A percentile compares a stretch with the other conserved stretches of the same genome.
These are phyloP conservation scores for Cheracebus regulus DNA, from an alignment of 2,797 vertebrate genomes.

Conservation along the genomic window DNA sequence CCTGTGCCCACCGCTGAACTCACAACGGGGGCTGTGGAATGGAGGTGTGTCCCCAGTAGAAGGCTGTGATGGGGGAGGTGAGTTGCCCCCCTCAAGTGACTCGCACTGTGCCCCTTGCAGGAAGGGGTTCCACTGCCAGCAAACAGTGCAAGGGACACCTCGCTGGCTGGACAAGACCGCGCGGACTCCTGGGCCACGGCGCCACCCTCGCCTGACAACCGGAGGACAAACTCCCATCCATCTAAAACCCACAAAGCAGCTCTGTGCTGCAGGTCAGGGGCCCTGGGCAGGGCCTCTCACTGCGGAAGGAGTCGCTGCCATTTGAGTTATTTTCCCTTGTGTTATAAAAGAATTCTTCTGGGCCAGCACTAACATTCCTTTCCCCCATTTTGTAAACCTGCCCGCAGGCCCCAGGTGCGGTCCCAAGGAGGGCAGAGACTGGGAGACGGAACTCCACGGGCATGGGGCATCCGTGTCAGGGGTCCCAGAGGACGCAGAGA, in stretches of 20 bases:
- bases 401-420: not conserved
- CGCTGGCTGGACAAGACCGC: rapidly evolving
- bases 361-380: not conserved
- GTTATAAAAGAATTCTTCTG: not conserved
- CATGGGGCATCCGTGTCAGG: no score
- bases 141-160: rapidly evolving
- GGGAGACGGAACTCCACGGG: rapidly evolving
- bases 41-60: not conserved
- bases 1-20: not conserved
- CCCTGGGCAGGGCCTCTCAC: not conserved
- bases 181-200: rapidly evolving
- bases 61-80: no score
- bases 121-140: not conserved
- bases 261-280: not conserved
- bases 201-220: rapidly evolving
- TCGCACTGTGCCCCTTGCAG: rapidly evolving
- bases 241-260: no score
- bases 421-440: not conserved
- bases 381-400: not conserved
- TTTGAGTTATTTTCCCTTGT: not conserved
- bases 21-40: not conserved
- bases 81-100: no score
- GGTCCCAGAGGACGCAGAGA: rapidly evolving
- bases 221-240: no score
- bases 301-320: not conserved